phyloP scores from a whole-genome alignment of 2,888 invertebrate genomes.

The Tiliacea citrago region DNA sequence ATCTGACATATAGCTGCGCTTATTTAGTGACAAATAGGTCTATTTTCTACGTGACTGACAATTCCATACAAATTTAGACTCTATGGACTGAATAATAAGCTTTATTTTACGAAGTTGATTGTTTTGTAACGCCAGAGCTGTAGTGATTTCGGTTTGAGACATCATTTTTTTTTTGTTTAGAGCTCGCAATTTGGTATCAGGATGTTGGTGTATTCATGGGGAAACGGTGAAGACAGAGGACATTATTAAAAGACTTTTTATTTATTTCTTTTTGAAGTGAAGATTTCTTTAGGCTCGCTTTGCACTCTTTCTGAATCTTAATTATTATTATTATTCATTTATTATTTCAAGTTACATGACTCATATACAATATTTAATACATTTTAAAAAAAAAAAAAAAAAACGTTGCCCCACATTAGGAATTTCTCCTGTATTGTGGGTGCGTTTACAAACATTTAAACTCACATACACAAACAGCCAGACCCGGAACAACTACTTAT shows the following conservation, averaged over 20 bases:
- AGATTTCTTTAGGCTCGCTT: no score
- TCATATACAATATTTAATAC: no score
- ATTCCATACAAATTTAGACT: constrained; percentile 28
- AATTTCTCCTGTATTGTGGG: no score
- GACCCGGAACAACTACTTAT: no score
- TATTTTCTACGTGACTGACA: constrained; percentile 52
- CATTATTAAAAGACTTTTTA: background rate
- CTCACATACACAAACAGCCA: no score
- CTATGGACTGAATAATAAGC: constrained; percentile 6
- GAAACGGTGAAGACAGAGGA: background rate
- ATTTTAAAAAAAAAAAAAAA: no score
- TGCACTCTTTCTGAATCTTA: no score
- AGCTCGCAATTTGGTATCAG: constrained; percentile 13
- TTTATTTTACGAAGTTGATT: constrained; percentile 23
- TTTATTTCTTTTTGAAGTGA: background rate
- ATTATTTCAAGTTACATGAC: no score
- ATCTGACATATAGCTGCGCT: constrained; percentile 22
- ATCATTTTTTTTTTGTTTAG: constrained; percentile 19
- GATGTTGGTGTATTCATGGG: background rate
- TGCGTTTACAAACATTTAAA: no score
- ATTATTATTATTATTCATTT: no score
- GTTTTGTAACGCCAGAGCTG: constrained; percentile 12
- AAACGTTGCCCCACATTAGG: no score
- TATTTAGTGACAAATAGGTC: constrained; percentile 44
- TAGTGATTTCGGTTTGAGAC: constrained; percentile 35